These are phyloP conservation scores for Apostichopus japonicus DNA, from an alignment of 35 echinoderm and acorn worm species.

Conservation along the genomic window DNA sequence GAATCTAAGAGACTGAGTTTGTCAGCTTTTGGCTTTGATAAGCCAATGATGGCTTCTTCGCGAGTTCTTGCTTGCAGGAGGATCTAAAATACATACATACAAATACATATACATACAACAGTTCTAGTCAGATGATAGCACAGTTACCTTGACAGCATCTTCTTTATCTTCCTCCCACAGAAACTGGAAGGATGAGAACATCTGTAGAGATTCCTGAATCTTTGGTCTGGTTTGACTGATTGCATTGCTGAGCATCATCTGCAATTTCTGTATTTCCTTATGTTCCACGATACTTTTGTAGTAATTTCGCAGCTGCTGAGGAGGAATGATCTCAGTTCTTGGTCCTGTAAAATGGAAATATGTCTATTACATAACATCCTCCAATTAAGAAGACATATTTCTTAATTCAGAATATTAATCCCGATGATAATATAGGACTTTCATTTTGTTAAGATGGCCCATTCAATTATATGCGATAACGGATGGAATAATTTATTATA, in stretches of 20 bases:
- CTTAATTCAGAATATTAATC: no score
- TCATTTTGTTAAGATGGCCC: no score
- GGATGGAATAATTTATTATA: no score
- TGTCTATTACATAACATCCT: no score
- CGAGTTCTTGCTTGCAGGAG: no score
- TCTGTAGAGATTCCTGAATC: conserved; percentile 85
- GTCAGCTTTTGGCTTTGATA: no score
- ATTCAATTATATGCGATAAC: no score
- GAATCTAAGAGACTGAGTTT: no score
- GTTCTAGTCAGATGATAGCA: no score
- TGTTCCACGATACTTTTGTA: conserved; percentile 99
- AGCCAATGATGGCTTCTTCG: no score
- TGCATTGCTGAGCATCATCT: conserved; percentile 97
- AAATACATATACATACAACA: not conserved
- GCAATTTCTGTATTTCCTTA: conserved; percentile 95
- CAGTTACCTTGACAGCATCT: conserved; percentile 79
- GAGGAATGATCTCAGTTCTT: conserved; percentile 71
- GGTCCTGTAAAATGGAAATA: not conserved
- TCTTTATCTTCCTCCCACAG: conserved; percentile 96
- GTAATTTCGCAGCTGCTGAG: conserved; percentile 90
- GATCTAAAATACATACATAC: not conserved
- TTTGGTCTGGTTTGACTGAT: conserved; percentile 89
- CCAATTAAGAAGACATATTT: no score
- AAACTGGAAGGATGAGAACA: conserved; percentile 88
- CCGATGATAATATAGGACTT: no score